Evolutionary conservation across 2,113 vertebrate genomes (phyloP), one percentile per base, ranked within the genome.

Genomic region (Chiloscyllium plagiosum): DNA sequence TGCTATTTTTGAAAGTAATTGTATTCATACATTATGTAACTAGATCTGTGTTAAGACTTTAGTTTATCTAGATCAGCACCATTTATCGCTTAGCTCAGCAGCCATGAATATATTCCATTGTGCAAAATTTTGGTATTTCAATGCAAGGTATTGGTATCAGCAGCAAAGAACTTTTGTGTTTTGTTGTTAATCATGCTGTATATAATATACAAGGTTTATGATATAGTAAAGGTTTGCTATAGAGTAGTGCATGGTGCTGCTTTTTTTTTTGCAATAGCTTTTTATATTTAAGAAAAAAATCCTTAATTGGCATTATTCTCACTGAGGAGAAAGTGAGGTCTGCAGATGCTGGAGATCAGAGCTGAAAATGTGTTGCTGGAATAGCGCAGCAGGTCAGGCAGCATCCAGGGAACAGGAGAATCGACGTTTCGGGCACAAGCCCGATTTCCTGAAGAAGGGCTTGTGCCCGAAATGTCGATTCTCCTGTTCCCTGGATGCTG

Each of bases 1-100:
- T 94, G 33, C 90, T 94, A 94, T 94, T 94, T 94, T 94, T 94
- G 68, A n/a, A 94, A 94, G 65, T 42, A 94, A 94, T 68, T 94
- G 90, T 33, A 68, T 42, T 22, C n/a, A 94, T 93, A 66, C 61
- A 93, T 93, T 93, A 94, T 68, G 90, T 24, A 68, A 66, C 65
- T 37, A 68, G 61, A 65, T 94, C 90, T 94, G 65, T 42, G 65
- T 68, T 20, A n/a, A 94, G 90, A 65, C 42, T n/a, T 94, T 42
- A 94, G 68, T 68, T 68, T 68, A 68, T 94, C n/a, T 37, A 42
- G n/a, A 20, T n/a, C 22, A 68, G 29, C 90, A 93, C 19, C 24
- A 94, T 94, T 68, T 94, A 68, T 94, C 68, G 90, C 90, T 94
- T 68, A 94, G 61, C 68, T 94, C 90, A 94, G 90, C 90, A 94